phyloP scores from a whole-genome alignment of 2,113 vertebrate species.

The Hymenochirus boettgeri region DNA sequence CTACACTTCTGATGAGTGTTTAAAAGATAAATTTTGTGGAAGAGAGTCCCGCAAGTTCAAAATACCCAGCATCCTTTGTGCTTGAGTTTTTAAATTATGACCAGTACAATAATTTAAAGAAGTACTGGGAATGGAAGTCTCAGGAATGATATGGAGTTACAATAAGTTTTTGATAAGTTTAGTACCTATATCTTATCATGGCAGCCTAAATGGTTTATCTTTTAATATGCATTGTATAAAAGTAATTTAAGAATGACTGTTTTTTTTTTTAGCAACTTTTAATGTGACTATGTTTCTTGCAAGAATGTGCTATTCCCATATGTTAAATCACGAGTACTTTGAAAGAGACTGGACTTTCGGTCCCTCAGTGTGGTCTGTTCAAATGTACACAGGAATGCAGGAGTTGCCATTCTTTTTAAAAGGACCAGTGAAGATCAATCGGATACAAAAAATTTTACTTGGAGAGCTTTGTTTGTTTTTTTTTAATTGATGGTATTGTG shows the following conservation, averaged over 20 bases:
- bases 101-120: no score
- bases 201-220: neutral
- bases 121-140: no score
- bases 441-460: neutral
- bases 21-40: no score
- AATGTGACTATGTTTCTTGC: neutral
- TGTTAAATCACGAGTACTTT: no score
- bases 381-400: neutral
- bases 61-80: no score
- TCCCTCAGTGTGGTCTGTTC: neutral
- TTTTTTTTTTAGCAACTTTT: neutral
- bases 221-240: neutral
- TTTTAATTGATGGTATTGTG: neutral
- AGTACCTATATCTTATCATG: neutral
- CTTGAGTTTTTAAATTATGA: no score
- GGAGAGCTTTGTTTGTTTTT: neutral
- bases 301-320: conserved; percentile 1
- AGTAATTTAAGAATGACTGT: neutral
- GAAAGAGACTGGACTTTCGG: neutral
- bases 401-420: neutral
- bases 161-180: no score
- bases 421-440: neutral
- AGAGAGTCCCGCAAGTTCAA: no score
- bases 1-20: no score
- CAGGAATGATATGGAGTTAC: no score